Evolutionary conservation across 1,140 invertebrate species (phyloP), one percentile per base, ranked within the genome.

Genomic region (Drosophila simulans): DNA sequence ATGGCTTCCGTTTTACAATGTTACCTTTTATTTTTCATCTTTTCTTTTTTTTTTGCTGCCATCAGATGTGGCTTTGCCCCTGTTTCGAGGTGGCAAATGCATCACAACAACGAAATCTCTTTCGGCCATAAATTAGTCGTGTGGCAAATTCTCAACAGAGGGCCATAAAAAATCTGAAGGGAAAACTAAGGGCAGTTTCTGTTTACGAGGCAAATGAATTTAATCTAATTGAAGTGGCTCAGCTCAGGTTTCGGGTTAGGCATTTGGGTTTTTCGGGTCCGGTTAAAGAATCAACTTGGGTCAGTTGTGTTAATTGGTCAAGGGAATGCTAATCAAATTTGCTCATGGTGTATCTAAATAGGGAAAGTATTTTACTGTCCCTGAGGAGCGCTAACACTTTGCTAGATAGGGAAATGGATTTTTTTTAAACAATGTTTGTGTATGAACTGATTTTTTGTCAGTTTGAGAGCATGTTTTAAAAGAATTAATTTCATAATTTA

Each of bases 171-270:
- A 55, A 74, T 49, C 25, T 37, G 49, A 22, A 58, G 46, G 58
- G 45, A 22, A 27, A 63, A 39, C 60, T 51, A 4, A 22, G 42
- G 27, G 8, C 59, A 43, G 51, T 43, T 54, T 63, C 51, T 63
- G 59, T 63, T 63, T 63, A 63, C 59, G 59, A 66, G 48, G 62
- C 68, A 80, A 81, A 86, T 74, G 74, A 70, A 78, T 78, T 88
- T 86, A 75, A 85, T 85, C 63, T 75, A 85, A 88, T 85, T 85
- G 78, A 88, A 88, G 83, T 68, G 78, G 64, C 68, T 69, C 35
- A 57, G 64, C 64, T 46, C 46, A 69, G 72, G 62, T 49, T 49
- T 49, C 13, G 58, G 58, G 64, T 13, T 45, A 3, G 31, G n/a
- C 39, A 34, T 40, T 70, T 31, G 52, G 59, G 34, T 15, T 73